phyloP scores from a whole-genome alignment of 2,113 vertebrate genomes.

The Ceyx margarethae region DNA sequence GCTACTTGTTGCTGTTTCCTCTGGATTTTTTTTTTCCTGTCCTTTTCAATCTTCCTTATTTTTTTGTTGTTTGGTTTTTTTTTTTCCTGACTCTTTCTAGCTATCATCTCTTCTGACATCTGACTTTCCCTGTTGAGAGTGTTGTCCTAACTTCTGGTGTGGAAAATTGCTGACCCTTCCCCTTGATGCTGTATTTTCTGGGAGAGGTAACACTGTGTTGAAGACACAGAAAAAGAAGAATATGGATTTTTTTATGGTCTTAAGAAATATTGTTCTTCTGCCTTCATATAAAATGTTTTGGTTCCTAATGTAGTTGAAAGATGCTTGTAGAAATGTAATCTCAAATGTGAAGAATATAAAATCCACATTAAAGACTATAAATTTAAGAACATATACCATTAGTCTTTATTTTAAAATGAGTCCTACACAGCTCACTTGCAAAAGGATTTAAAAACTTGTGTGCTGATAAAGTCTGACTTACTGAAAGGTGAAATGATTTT shows the following conservation, averaged over 20 bases:
- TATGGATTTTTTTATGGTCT: not conserved
- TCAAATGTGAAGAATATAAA: constrained; percentile 4
- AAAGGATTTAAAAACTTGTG: not conserved
- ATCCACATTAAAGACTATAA: constrained; percentile 28
- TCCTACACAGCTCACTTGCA: constrained; percentile 1
- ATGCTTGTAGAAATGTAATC: constrained; percentile 33
- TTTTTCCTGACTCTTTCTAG: constrained; percentile 7
- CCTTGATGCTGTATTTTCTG: constrained; percentile 16
- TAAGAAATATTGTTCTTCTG: constrained; percentile 1
- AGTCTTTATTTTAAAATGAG: constrained; percentile 40
- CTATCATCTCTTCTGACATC: constrained; percentile 4
- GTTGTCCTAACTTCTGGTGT: constrained; percentile 3
- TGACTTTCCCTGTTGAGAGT: not conserved
- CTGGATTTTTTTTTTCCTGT: not conserved
- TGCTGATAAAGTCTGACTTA: not conserved
- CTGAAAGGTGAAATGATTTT: not conserved
- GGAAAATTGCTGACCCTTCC: constrained; percentile 4
- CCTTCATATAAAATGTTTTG: not conserved
- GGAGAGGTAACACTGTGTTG: not conserved
- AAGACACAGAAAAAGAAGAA: constrained; percentile 39
- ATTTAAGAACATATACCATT: constrained; percentile 5
- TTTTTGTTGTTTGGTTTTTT: not conserved
- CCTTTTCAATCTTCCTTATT: constrained; percentile 8
- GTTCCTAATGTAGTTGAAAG: constrained; percentile 6
- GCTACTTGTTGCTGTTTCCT: constrained; percentile 3